These are phyloP conservation scores for Bos javanicus DNA, from an alignment of 2,113 vertebrate species.

Conservation along the genomic window DNA sequence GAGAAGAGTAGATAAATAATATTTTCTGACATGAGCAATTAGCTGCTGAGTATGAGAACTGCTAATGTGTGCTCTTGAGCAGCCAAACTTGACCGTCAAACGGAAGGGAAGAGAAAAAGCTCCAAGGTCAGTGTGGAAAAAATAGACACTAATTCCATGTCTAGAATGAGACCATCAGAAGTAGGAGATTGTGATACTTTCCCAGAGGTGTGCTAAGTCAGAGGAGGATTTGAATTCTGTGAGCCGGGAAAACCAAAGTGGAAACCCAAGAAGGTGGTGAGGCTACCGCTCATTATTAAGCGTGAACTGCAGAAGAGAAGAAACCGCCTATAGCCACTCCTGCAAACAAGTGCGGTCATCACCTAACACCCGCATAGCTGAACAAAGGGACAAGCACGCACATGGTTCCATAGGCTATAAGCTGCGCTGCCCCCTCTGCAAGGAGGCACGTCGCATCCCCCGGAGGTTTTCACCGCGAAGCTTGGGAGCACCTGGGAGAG, in stretches of 20 bases:
- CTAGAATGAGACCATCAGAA: background rate
- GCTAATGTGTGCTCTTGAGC: background rate
- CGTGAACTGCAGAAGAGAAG: background rate
- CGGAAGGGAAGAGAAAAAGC: background rate
- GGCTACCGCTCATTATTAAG: background rate
- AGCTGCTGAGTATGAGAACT: background rate
- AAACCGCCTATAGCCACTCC: background rate
- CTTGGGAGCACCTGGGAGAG: background rate
- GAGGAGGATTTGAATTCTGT: background rate
- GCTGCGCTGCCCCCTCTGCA: background rate
- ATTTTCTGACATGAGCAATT: background rate
- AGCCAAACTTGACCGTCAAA: slow-evolving; percentile 29
- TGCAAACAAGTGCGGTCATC: background rate
- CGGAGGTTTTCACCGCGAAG: background rate
- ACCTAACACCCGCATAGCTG: background rate
- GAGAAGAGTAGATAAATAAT: background rate
- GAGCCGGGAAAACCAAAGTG: background rate
- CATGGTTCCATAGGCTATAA: accelerated
- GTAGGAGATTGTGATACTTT: background rate
- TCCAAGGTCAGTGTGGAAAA: background rate
- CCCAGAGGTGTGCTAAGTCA: background rate
- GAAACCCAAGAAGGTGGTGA: background rate
- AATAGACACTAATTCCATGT: background rate
- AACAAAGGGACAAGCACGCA: accelerated
- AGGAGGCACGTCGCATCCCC: background rate